phyloP scores from a whole-genome alignment of 2,888 invertebrate genomes.

The Pseudococcus jackbeardsleyi region DNA sequence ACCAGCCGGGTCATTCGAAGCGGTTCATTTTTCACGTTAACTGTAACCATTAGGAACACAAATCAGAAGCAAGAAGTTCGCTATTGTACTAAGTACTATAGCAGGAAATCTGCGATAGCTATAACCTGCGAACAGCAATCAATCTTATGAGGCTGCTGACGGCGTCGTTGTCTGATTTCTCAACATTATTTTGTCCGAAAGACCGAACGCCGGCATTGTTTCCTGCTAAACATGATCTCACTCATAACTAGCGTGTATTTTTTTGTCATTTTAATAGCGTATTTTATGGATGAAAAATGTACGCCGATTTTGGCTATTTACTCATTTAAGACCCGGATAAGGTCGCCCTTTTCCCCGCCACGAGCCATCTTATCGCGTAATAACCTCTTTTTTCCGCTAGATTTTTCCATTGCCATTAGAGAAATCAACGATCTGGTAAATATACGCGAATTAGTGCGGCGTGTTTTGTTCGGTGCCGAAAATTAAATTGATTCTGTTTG shows the following conservation, averaged over 20 bases:
- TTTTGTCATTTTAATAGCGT: constrained; percentile 43
- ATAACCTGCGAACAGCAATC: constrained; percentile 50
- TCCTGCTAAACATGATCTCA: constrained; percentile 13
- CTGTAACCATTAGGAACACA: constrained; percentile 49
- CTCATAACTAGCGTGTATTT: constrained; percentile 22
- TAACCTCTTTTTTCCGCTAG: constrained; percentile 1
- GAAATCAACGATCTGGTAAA: constrained; percentile 29
- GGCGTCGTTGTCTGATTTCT: constrained; percentile 38
- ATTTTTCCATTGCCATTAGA: not conserved
- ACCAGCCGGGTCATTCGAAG: constrained; percentile 24
- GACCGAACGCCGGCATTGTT: constrained; percentile 1
- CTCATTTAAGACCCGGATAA: not conserved
- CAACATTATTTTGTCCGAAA: constrained; percentile 31
- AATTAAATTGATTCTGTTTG: not conserved
- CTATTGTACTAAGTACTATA: constrained; percentile 34
- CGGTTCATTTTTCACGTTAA: constrained; percentile 53
- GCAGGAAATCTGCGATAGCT: constrained; percentile 45
- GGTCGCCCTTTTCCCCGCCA: not conserved
- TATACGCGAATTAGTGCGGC: not conserved
- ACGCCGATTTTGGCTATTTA: not conserved
- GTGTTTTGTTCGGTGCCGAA: not conserved
- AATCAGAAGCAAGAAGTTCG: constrained; percentile 37
- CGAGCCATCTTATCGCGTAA: not conserved
- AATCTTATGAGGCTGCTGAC: constrained; percentile 53
- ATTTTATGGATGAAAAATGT: constrained; percentile 45